A percentile compares a stretch with the other conserved stretches of the same genome.
These are phyloP conservation scores for Cydia splendana DNA, from an alignment of 1,140 invertebrate species.

Conservation along the genomic window DNA sequence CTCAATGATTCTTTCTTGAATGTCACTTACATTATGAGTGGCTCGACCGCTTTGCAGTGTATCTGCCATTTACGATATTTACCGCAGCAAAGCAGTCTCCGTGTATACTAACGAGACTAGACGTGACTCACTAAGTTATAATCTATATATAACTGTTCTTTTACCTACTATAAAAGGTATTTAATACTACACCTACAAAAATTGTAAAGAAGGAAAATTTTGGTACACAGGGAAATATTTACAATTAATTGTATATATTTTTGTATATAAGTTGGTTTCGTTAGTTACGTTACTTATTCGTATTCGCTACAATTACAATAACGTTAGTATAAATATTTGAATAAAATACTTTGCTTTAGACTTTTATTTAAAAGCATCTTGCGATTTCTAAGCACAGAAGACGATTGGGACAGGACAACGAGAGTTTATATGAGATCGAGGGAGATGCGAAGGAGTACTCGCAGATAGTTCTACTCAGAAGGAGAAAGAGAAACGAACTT, in stretches of 20 bases:
- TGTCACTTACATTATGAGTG: neutral
- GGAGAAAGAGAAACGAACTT: constrained; percentile 45
- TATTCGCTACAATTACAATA: constrained; percentile 71
- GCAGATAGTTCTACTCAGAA: constrained; percentile 45
- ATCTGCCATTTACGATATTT: neutral
- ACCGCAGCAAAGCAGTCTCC: constrained; percentile 1
- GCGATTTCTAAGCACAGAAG: constrained; percentile 50
- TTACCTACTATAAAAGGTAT: constrained; percentile 33
- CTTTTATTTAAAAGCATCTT: constrained; percentile 64
- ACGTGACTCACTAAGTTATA: constrained; percentile 22
- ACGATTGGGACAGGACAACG: constrained; percentile 50
- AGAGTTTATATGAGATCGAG: constrained; percentile 49
- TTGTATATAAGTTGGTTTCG: constrained; percentile 75
- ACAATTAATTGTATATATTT: constrained; percentile 73
- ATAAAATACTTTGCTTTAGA: constrained; percentile 72
- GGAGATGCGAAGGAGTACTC: constrained; percentile 52
- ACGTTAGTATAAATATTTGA: constrained; percentile 78
- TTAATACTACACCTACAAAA: constrained; percentile 64
- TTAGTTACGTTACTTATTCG: constrained; percentile 55
- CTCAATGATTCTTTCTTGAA: neutral
- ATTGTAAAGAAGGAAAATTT: constrained; percentile 78
- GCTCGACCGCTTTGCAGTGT: constrained; percentile 2
- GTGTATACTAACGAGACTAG: constrained; percentile 15
- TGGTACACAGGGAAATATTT: constrained; percentile 75
- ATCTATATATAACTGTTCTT: constrained; percentile 32